Conservation (phyloP, 2,888 invertebrate species). For the Cybosia mesomella region DNA sequence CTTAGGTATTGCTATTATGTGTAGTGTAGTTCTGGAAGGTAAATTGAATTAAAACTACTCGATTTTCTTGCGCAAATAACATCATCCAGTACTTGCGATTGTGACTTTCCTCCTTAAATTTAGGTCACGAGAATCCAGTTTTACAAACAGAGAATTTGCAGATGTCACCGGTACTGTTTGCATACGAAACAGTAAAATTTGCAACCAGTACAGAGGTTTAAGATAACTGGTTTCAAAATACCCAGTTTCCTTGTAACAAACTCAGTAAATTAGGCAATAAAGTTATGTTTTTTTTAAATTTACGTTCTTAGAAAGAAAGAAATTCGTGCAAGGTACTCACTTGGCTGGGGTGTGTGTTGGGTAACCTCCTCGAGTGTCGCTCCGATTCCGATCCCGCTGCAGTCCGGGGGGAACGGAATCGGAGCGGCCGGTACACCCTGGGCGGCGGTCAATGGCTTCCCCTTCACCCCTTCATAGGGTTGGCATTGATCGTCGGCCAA, state of each 20-base stretch:
- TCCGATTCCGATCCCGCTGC: no score
- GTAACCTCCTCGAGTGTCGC: no score
- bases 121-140: constrained; percentile 61
- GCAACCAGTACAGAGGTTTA: constrained; percentile 43
- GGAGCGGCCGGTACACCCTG: no score
- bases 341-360: no score
- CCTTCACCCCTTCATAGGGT: no score
- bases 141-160: constrained; percentile 48
- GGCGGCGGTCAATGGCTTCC: no score
- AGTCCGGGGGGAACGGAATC: no score
- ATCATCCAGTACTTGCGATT: not conserved
- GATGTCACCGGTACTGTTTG: constrained; percentile 50
- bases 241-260: constrained; percentile 14
- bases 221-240: constrained; percentile 32
- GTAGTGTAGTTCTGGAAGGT: not conserved
- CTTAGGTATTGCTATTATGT: no score
- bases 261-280: not conserved
- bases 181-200: constrained; percentile 53
- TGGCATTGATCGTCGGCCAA: no score
- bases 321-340: constrained; percentile 35
- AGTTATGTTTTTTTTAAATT: not conserved
- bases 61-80: not conserved
- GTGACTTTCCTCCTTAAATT: constrained; percentile 57
- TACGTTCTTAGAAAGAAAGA: not conserved
- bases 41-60: constrained; percentile 7